phyloP scores from a whole-genome alignment of 2,888 invertebrate species.

The Acleris cristana region DNA sequence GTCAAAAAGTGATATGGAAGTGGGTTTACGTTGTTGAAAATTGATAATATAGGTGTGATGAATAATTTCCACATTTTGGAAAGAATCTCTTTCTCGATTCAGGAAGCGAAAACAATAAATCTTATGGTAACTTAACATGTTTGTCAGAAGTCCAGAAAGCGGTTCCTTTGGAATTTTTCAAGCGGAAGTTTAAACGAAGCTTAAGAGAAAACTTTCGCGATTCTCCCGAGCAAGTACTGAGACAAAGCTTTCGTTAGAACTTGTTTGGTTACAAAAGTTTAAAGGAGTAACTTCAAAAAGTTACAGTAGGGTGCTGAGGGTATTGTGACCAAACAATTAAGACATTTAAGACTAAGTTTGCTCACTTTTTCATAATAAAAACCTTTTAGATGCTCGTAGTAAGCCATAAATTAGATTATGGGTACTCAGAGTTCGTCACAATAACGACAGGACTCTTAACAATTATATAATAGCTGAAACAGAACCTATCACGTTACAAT shows the following conservation, averaged over 20 bases:
- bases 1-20: neutral
- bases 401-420: too few relatives aligned
- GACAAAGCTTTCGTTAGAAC: slow-evolving; percentile 13
- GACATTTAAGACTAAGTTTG: too few relatives aligned
- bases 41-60: neutral
- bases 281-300: neutral
- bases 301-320: too few relatives aligned
- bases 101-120: neutral
- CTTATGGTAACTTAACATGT: too few relatives aligned
- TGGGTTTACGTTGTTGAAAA: too few relatives aligned
- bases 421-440: too few relatives aligned
- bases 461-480: too few relatives aligned
- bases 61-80: neutral
- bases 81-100: neutral
- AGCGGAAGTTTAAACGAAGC: slow-evolving; percentile 1
- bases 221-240: slow-evolving; percentile 12
- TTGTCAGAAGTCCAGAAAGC: neutral
- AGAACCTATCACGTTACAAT: too few relatives aligned
- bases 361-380: too few relatives aligned
- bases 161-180: slow-evolving; percentile 17
- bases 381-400: too few relatives aligned
- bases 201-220: slow-evolving; percentile 11
- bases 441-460: too few relatives aligned
- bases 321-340: too few relatives aligned
- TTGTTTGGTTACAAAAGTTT: slow-evolving; percentile 7